Evolutionary conservation across 2,888 invertebrate species (phyloP), one percentile per base, ranked within the genome.

Genomic region (Arenicola marina): DNA sequence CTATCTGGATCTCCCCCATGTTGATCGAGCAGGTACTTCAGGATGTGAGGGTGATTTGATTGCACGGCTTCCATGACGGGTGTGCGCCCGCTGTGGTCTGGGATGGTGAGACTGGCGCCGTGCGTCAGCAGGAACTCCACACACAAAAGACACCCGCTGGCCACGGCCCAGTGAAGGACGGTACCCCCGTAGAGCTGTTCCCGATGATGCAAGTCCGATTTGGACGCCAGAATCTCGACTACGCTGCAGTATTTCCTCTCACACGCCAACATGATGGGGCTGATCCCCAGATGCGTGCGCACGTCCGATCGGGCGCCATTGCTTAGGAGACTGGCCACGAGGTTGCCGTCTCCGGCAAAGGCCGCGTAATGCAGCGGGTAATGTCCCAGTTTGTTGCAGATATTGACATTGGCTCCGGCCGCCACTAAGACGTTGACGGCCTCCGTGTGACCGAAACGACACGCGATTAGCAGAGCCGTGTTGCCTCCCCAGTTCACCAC

Each of bases 281-380:
- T 60, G 2, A 63, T 59, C 4, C 63, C 63, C 3, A 63, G 60
- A 31, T 63, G 61, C 7, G 63, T 63, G 32, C 46, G 46, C 34
- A 65, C 61, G 34, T 63, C 51, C 1, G 55, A 29, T 28, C 32
- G 26, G 15, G 63, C 63, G 2, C 63, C 63, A 29, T 56, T 21
- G 2, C 21, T 15, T 21, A 59, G 44, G 29, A 63, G 51, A 7
- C 46, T 31, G 2, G 33, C 44, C 4, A 63, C 58, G 1, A 63
- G 56, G 4, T 55, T 38, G 3, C 29, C 46, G 24, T 63, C 56
- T 28, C 58, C 56, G 33, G 53, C 43, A 28, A 60, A 63, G 15
- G 63, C 63, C 26, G 63, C 63, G 28, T 63, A 63, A 28, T 63
- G 63, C 18, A 63, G 51, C 7, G 63, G 63, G 44, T 51, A 63